Evolutionary conservation across 2,888 invertebrate species (phyloP).

Genomic region (Metopia argyrocephala): DNA sequence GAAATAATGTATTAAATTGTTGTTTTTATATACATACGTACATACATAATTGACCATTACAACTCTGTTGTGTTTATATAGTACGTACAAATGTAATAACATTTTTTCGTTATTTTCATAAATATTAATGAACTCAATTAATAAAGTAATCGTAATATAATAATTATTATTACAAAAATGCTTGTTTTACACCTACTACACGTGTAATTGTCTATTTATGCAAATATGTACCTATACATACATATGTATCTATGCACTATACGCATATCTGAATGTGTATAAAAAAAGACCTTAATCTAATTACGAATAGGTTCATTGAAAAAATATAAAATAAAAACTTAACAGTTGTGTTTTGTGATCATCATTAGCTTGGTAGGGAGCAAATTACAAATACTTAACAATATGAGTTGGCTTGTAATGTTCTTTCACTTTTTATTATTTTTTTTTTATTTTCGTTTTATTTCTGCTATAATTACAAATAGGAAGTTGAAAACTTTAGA

Average conservation of each 20-base stretch:
- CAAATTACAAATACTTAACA: conserved; percentile 5
- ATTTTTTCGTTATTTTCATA: background rate
- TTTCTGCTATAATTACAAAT: conserved; percentile 40
- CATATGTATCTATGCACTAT: background rate
- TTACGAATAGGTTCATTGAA: conserved; percentile 21
- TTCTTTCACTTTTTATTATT: background rate
- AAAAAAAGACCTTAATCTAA: conserved; percentile 46
- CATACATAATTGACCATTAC: too few relatives aligned
- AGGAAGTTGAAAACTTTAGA: conserved; percentile 45
- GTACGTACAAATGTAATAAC: background rate
- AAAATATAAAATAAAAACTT: background rate
- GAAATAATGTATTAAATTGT: too few relatives aligned
- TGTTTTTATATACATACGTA: too few relatives aligned
- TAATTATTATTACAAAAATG: background rate
- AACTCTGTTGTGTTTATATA: background rate
- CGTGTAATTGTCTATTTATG: background rate
- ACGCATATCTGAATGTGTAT: background rate
- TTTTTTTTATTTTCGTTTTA: background rate
- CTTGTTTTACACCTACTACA: background rate
- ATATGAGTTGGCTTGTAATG: conserved; percentile 4
- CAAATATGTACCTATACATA: background rate
- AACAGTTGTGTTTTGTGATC: background rate
- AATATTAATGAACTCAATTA: background rate
- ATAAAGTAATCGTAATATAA: background rate
- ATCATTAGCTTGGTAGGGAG: background rate